Percentiles rank a stretch among this genome's conserved stretches.
Evolutionary conservation across 1,140 invertebrate genomes (phyloP).

Genomic region (Musca domestica): DNA sequence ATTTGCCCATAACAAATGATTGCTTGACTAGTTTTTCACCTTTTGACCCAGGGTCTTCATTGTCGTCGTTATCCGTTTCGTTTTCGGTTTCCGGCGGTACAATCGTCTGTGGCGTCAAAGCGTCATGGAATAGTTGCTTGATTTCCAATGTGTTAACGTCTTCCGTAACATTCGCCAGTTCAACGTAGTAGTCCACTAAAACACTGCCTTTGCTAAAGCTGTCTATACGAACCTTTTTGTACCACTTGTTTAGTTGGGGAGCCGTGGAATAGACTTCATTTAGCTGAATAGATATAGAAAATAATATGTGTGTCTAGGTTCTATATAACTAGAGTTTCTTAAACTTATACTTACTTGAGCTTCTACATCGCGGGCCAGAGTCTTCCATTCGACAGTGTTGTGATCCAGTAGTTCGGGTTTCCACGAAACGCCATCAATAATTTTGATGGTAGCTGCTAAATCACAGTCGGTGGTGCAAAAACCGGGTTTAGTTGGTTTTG

Average conservation of each 20-base stretch:
- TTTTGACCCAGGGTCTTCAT: conserved; percentile 24
- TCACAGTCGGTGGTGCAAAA: conserved; percentile 76
- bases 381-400: conserved; percentile 82
- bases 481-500: conserved; percentile 75
- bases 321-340: not conserved
- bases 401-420: conserved; percentile 79
- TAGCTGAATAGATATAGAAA: conserved; percentile 59
- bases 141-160: conserved; percentile 78
- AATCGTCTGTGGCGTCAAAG: conserved; percentile 60
- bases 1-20: conserved; percentile 72
- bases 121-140: conserved; percentile 77
- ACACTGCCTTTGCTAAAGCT: conserved; percentile 83
- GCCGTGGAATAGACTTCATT: conserved; percentile 78
- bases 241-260: conserved; percentile 73
- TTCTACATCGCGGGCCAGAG: conserved; percentile 75
- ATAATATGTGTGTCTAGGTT: too few species aligned
- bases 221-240: conserved; percentile 81
- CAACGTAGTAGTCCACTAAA: conserved; percentile 84
- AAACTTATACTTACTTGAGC: conserved; percentile 60
- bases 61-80: conserved; percentile 56
- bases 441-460: conserved; percentile 78
- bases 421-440: conserved; percentile 79
- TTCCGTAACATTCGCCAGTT: conserved; percentile 72
- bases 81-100: conserved; percentile 59
- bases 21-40: conserved; percentile 56